These are phyloP conservation scores for Pagrus major DNA, from an alignment of 2,113 vertebrate species.

Conservation along the genomic window DNA sequence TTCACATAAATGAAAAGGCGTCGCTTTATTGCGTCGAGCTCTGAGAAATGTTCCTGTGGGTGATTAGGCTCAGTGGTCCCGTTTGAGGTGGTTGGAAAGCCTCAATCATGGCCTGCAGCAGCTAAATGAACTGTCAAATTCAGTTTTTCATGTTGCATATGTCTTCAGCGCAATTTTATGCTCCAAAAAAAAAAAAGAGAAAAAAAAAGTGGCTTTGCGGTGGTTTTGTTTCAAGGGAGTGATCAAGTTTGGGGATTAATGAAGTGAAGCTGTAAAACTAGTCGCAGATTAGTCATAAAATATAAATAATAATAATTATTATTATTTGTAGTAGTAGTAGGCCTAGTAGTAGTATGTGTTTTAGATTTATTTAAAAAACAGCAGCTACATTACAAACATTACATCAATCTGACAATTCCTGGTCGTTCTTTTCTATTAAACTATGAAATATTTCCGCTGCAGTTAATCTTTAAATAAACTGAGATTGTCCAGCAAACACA, in stretches of 20 bases:
- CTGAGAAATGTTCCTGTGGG: conserved; percentile 49
- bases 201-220: conserved; percentile 1
- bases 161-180: conserved; percentile 18
- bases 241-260: conserved; percentile 10
- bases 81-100: conserved; percentile 63
- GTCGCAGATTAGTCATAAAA: neutral
- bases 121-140: conserved; percentile 52
- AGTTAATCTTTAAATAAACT: neutral
- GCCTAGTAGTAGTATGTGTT: neutral
- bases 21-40: conserved; percentile 40
- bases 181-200: neutral
- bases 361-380: neutral
- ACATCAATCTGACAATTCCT: neutral
- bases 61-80: conserved; percentile 49
- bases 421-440: neutral
- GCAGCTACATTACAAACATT: neutral
- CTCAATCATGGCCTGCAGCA: conserved; percentile 44
- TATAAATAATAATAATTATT: neutral
- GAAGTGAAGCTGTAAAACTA: neutral
- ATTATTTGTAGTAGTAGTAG: neutral
- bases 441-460: neutral
- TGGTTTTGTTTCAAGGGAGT: conserved; percentile 1
- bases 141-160: conserved; percentile 44
- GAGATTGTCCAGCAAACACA: neutral
- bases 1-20: conserved; percentile 43